Conservation (phyloP, 1,140 invertebrate species). For the Sitophilus oryzae region DNA sequence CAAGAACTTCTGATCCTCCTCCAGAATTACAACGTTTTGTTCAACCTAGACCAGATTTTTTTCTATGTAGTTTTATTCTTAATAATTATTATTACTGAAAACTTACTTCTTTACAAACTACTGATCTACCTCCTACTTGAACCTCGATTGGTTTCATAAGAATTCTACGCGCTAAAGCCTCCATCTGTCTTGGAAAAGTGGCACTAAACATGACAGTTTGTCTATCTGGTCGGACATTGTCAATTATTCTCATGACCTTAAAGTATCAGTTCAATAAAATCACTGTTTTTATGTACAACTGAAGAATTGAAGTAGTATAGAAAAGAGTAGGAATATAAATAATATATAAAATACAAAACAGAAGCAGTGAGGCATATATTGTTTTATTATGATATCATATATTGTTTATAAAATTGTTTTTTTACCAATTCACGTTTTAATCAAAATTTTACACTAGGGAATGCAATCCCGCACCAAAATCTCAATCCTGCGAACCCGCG, state of each 20-base stretch:
- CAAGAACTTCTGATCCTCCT: slow-evolving; percentile 97
- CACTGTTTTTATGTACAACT: no score
- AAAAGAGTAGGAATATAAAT: no score
- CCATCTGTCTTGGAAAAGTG: slow-evolving; percentile 98
- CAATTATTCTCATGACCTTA: slow-evolving; percentile 89
- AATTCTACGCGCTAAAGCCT: slow-evolving; percentile 91
- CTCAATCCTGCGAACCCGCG: no score
- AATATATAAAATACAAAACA: no score
- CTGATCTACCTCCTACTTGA: slow-evolving; percentile 93
- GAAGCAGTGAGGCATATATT: no score
- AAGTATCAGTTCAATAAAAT: background rate
- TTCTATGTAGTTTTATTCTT: no score
- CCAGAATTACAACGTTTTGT: slow-evolving; percentile 88
- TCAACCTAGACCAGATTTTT: slow-evolving; percentile 76
- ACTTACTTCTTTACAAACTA: slow-evolving; percentile 86
- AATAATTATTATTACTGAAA: background rate
- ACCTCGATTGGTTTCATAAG: slow-evolving; percentile 95
- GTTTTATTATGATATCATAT: no score
- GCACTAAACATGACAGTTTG: slow-evolving; percentile 99
- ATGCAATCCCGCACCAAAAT: no score
- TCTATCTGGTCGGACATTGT: slow-evolving; percentile 93
- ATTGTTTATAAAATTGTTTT: no score
- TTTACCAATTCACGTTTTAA: no score
- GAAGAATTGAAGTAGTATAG: no score
- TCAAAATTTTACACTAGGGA: no score